Evolutionary conservation across 2,888 invertebrate genomes (phyloP), one percentile per base, ranked within the genome.

Genomic region (Miltochrista miniata): DNA sequence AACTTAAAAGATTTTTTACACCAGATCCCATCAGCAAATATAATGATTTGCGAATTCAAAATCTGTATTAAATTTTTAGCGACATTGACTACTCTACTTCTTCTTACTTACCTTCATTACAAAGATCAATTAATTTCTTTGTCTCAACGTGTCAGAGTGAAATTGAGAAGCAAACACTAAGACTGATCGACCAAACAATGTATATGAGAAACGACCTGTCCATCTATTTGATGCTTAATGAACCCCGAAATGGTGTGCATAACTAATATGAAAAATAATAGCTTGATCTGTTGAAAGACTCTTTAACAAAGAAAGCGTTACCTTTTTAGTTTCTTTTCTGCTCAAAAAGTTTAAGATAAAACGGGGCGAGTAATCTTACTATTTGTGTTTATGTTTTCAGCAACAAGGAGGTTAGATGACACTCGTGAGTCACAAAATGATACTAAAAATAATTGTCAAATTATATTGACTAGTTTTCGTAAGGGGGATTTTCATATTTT

Each of bases 161-260:
- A 89, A 90, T 90, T 90, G 88, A 90, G 90, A 87, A 90, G 86
- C 89, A 90, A 90, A 90, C 88, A 90, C 87, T 79, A 70, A 70
- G 70, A 72, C 74, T 78, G 74, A 72, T 70, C 60, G 78, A 73
- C 75, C 80, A 81, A 83, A 89, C 86, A 86, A 87, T 81, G 74
- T 68, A 54, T 67, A 60, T 86, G 85, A 85, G 71, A 84, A 87
- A 89, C 83, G 84, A 84, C 75, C 86, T 82, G 83, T 83, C 84
- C 58, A 57, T 58, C 61, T 67, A 77, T 79, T 73, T 81, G 79
- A 83, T 75, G 78, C 79, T 83, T 87, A 87, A 87, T 87, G 85
- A 87, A 82, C 83, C 67, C 71, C 61, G 75, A 77, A 81, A 82
- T 79, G 64, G 78, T 82, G 81, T 79, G 75, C 76, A 76, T 77